Percentiles rank a stretch among this genome's conserved stretches.
These are phyloP conservation scores for Drosophila bipectinata DNA, from an alignment of 1,140 invertebrate species.

Conservation along the genomic window DNA sequence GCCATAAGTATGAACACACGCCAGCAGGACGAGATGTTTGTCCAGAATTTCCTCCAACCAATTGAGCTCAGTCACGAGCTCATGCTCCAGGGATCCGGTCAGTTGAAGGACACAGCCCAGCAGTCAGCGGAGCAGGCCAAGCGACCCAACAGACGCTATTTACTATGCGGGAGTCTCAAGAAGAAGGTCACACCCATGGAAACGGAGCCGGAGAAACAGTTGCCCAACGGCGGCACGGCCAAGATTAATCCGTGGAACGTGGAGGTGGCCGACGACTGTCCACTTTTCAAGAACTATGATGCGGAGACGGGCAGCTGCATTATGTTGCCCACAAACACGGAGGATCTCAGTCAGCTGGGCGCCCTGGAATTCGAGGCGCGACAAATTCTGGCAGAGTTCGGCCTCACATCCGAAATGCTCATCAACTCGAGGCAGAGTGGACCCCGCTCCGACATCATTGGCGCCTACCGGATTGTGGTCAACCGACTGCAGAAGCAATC, in stretches of 20 bases:
- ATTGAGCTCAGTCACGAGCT: conserved; percentile 68
- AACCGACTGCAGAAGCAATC: conserved; percentile 84
- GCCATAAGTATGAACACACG: conserved; percentile 82
- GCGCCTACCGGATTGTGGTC: conserved; percentile 84
- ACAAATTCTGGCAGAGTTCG: conserved; percentile 82
- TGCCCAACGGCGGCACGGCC: conserved; percentile 57
- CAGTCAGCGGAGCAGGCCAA: conserved; percentile 39
- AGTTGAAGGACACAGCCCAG: conserved; percentile 40
- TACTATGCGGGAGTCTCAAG: conserved; percentile 77
- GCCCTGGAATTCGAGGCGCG: conserved; percentile 83
- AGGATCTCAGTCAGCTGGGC: conserved; percentile 81
- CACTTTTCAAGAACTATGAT: conserved; percentile 83
- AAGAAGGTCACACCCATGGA: conserved; percentile 83
- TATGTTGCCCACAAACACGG: conserved; percentile 83
- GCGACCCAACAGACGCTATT: conserved; percentile 55
- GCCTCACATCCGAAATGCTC: conserved; percentile 83
- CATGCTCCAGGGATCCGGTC: conserved; percentile 20
- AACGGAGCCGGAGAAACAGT: conserved; percentile 70
- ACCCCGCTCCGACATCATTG: conserved; percentile 84
- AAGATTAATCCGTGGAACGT: conserved; percentile 76
- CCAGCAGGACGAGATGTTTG: conserved; percentile 76
- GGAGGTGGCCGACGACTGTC: conserved; percentile 73
- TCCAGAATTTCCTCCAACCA: conserved; percentile 79
- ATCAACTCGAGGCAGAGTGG: conserved; percentile 78
- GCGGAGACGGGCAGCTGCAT: conserved; percentile 84